Percentiles rank a stretch among this genome's conserved stretches.
phyloP scores from a whole-genome alignment of 2,113 vertebrate genomes.

The Triplophysa siluroides region DNA sequence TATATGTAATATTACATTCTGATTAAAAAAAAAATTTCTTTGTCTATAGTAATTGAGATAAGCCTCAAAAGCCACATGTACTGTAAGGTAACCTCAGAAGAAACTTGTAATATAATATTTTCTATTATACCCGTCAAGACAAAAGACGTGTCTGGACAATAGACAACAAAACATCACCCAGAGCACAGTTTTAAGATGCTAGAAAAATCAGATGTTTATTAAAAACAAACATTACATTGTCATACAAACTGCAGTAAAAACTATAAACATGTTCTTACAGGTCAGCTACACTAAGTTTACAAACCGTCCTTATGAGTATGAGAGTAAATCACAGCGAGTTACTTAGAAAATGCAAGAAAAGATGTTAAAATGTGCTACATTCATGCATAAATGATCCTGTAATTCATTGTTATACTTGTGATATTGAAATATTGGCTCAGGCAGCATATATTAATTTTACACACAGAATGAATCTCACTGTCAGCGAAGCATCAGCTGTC shows the following conservation, averaged over 20 bases:
- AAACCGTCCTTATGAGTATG: not conserved
- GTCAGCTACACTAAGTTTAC: not conserved
- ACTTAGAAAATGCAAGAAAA: not conserved
- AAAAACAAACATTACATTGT: not conserved
- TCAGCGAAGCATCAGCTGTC: not conserved
- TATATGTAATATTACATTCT: too few relatives aligned
- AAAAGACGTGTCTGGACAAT: too few relatives aligned
- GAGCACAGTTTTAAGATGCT: conserved; percentile 11
- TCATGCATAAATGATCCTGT: not conserved
- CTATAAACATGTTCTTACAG: not conserved
- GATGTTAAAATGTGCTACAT: conserved; percentile 5
- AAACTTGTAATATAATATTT: too few relatives aligned
- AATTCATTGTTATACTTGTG: not conserved
- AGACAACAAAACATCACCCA: too few relatives aligned
- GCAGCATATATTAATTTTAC: not conserved
- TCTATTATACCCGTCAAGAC: too few relatives aligned
- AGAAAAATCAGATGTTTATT: conserved; percentile 22
- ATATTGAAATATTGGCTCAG: not conserved
- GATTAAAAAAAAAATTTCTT: too few relatives aligned
- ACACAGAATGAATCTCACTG: not conserved
- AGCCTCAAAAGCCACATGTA: too few relatives aligned
- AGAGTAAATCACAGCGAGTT: not conserved
- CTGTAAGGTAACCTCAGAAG: too few relatives aligned
- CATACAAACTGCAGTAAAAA: not conserved
- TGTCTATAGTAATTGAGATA: too few relatives aligned